Conservation (phyloP, 92 coral and sea anemone genomes). For the Paragorgia papillata region DNA sequence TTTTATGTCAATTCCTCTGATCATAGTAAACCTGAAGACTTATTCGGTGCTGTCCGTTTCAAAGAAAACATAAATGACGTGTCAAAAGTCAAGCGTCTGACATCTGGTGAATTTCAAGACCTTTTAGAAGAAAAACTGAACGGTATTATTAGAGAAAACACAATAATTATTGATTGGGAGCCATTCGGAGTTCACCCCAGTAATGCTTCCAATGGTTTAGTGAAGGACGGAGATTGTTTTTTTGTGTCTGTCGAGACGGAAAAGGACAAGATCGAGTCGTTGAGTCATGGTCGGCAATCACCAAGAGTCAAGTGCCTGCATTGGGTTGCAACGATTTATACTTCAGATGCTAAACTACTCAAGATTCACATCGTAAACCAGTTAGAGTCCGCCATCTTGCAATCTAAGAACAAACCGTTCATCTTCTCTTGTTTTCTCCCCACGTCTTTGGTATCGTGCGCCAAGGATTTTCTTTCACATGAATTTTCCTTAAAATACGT, state of each 20-base stretch:
- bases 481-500: constrained; percentile 69
- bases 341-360: constrained; percentile 76
- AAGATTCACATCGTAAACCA: constrained; percentile 79
- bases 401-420: constrained; percentile 58
- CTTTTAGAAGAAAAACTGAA: constrained; percentile 35
- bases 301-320: constrained; percentile 77
- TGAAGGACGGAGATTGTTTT: constrained; percentile 70
- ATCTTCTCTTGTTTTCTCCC: constrained; percentile 87
- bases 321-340: constrained; percentile 90
- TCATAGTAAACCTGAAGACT: background rate
- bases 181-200: constrained; percentile 81
- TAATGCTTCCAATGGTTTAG: constrained; percentile 68
- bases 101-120: background rate
- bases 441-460: constrained; percentile 57
- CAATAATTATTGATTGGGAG: constrained; percentile 92
- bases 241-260: constrained; percentile 69
- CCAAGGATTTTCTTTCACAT: constrained; percentile 68
- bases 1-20: constrained; percentile 68
- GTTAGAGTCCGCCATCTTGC: constrained; percentile 61
- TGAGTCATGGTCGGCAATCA: constrained; percentile 90
- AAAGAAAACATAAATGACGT: background rate
- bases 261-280: constrained; percentile 70
- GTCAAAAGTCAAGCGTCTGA: background rate
- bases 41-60: background rate
- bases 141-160: constrained; percentile 68